phyloP scores from a whole-genome alignment of 2,797 vertebrate species.

The Macropus fuliginosus region DNA sequence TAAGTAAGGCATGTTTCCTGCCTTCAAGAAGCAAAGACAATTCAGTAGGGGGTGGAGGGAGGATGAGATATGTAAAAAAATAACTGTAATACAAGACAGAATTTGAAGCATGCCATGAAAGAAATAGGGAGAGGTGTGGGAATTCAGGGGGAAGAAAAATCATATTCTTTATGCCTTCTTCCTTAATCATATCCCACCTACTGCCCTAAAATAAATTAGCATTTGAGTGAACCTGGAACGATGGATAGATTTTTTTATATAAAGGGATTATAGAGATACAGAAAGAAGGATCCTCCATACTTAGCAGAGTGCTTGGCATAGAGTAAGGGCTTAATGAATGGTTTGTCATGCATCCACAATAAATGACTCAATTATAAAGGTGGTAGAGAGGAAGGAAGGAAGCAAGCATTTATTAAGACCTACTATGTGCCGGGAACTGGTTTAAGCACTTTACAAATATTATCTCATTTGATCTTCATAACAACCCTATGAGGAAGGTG shows the following conservation, averaged over 20 bases:
- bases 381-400: background rate
- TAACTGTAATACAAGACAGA: background rate
- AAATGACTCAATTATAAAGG: background rate
- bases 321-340: background rate
- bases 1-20: background rate
- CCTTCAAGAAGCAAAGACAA: background rate
- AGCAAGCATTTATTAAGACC: background rate
- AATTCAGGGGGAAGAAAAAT: background rate
- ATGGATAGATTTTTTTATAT: background rate
- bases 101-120: background rate
- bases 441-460: background rate
- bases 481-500: background rate
- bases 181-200: background rate
- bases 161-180: background rate
- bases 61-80: background rate
- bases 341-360: background rate
- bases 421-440: background rate
- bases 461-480: background rate
- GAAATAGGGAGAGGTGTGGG: background rate
- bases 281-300: background rate
- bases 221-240: background rate
- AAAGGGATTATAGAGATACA: background rate
- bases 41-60: background rate
- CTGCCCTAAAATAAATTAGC: background rate
- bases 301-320: background rate